phyloP scores from a whole-genome alignment of 2,797 vertebrate species.

The Sphenopsis melanotis region DNA sequence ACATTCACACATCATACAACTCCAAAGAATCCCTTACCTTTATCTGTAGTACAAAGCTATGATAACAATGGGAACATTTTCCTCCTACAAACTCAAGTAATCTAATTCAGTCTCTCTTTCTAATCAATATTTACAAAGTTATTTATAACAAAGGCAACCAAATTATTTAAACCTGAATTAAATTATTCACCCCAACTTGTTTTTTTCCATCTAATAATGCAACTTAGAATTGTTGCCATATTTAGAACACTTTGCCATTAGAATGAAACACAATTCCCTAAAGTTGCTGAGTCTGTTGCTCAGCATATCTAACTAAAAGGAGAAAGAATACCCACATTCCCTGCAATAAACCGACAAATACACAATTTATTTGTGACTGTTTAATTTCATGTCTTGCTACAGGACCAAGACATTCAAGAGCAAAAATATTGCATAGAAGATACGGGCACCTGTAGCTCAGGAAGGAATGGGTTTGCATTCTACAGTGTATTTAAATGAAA shows the following conservation, averaged over 20 bases:
- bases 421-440: neutral
- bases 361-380: neutral
- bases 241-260: neutral
- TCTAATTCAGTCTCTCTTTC: neutral
- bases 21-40: neutral
- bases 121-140: neutral
- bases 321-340: neutral
- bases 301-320: neutral
- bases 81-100: constrained; percentile 1
- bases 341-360: neutral
- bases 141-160: neutral
- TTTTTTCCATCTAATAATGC: neutral
- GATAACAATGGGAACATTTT: neutral
- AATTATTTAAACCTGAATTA: neutral
- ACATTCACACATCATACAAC: neutral
- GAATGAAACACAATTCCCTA: neutral
- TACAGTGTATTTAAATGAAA: neutral
- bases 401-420: neutral
- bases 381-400: neutral
- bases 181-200: neutral
- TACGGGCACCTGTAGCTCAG: neutral
- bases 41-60: neutral
- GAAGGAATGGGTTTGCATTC: neutral
- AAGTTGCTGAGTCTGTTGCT: neutral
- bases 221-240: neutral